Base-by-base conservation (phyloP, 2,113 vertebrate genomes). In the Nymphicus hollandicus region DNA sequence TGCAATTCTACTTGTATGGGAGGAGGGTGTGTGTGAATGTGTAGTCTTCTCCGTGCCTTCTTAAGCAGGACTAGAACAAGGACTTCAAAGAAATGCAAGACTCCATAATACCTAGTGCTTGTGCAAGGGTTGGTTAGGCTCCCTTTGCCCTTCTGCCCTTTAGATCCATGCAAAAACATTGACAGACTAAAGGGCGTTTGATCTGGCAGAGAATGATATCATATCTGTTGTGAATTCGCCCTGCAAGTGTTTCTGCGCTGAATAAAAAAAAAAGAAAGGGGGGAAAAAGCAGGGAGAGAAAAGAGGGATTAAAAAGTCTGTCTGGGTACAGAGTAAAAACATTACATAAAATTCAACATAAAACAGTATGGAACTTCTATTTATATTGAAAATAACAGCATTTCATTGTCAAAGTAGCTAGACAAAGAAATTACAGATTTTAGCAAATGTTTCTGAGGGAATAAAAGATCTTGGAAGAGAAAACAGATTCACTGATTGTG, bases 221-320 rank as follows among this genome's bases (percentile, higher is more conserved):
- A 17, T 23, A 43, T 56, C 15, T 73, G 27, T 39, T 49, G 53
- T 56, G 65, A 74, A 66, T 5, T 60, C 16, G 6, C 33, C 52
- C 29, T 68, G 17, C 25, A 89, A 58, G 11, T 60, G 19, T 9
- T 86, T 50, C 50, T 84, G 24, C n/a, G 74, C 35, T 81, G 24
- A 31, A 87, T 17, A 11, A 17, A 53, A 65, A 11, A 10, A 4
- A 10, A 18, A 50, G 29, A 3, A 33, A n/a, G 2, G 2, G 6
- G 5, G 0, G 3, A 4, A 6, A 33, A 58, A 35, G 13, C 33
- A 24, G 7, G 20, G 7, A 11, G 9, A 61, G 19, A 66, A 50
- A 23, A 31, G 6, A 84, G 3, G 74, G 3, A 66, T 31, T 23
- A 29, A 72, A 69, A 17, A 35, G 3, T 44, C 46, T 70, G 3